phyloP scores from a whole-genome alignment of 1,140 invertebrate genomes.

The Protaetia brevitarsis region DNA sequence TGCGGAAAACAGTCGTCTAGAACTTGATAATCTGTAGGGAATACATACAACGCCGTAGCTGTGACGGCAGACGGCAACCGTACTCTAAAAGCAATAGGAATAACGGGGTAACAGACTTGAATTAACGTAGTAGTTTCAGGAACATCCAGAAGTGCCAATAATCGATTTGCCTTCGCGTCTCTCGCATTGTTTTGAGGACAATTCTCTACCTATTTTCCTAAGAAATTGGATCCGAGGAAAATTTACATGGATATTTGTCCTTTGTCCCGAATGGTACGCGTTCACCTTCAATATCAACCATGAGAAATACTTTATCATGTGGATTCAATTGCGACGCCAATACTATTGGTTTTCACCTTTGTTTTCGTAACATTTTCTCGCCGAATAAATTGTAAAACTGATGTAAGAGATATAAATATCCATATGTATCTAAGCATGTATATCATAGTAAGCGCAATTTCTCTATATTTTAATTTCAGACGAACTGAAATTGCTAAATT shows the following conservation, averaged over 20 bases:
- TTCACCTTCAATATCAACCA: neutral
- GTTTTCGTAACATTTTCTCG: neutral
- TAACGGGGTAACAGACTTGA: neutral
- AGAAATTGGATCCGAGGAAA: constrained; percentile 13
- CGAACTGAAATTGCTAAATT: too few relatives aligned
- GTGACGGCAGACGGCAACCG: neutral
- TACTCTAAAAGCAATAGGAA: neutral
- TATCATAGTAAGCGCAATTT: too few relatives aligned
- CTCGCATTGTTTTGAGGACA: neutral
- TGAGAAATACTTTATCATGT: constrained; percentile 17
- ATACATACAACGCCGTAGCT: neutral
- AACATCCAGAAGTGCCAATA: neutral
- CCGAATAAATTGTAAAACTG: neutral
- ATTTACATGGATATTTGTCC: constrained; percentile 22
- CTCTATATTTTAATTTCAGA: too few relatives aligned
- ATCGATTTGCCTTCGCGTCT: constrained; percentile 10
- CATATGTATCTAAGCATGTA: too few relatives aligned
- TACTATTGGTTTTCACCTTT: constrained; percentile 9
- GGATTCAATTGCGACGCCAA: neutral
- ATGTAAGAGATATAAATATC: too few relatives aligned
- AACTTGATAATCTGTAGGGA: neutral
- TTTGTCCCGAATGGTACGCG: neutral
- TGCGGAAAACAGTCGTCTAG: neutral
- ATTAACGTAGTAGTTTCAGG: constrained; percentile 3
- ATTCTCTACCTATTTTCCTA: neutral